Conservation (phyloP, 2,113 vertebrate species). For the Procavia capensis region DNA sequence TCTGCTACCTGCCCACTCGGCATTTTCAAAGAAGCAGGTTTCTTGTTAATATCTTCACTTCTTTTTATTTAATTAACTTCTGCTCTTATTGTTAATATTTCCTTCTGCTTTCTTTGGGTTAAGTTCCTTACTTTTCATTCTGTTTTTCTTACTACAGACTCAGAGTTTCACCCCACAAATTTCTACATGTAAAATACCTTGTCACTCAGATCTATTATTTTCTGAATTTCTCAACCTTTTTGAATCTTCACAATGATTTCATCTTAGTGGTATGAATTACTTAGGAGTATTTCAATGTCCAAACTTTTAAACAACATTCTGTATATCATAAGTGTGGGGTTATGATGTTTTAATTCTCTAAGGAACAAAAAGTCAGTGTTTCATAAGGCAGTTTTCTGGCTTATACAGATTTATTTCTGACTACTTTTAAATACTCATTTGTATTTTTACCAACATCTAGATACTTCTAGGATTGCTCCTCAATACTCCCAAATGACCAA, state of each 20-base stretch:
- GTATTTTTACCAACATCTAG: background rate
- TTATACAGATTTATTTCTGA: background rate
- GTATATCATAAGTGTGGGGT: conserved; percentile 4
- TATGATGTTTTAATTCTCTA: background rate
- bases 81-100: conserved; percentile 18
- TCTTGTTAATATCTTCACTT: background rate
- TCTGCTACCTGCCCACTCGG: background rate
- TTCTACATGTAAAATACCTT: background rate
- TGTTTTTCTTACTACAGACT: background rate
- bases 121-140: background rate
- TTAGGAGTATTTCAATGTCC: background rate
- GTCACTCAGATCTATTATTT: background rate
- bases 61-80: conserved; percentile 2
- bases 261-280: conserved; percentile 2
- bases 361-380: conserved; percentile 34
- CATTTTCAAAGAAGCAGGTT: background rate
- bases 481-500: background rate
- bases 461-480: background rate
- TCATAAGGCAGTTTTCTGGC: background rate
- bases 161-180: background rate
- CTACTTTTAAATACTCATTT: conserved; percentile 29
- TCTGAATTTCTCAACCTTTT: background rate
- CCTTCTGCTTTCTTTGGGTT: background rate
- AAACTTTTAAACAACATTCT: conserved; percentile 16
- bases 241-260: conserved; percentile 17